phyloP scores from a whole-genome alignment of 2,888 invertebrate genomes.

The Idaea straminata region DNA sequence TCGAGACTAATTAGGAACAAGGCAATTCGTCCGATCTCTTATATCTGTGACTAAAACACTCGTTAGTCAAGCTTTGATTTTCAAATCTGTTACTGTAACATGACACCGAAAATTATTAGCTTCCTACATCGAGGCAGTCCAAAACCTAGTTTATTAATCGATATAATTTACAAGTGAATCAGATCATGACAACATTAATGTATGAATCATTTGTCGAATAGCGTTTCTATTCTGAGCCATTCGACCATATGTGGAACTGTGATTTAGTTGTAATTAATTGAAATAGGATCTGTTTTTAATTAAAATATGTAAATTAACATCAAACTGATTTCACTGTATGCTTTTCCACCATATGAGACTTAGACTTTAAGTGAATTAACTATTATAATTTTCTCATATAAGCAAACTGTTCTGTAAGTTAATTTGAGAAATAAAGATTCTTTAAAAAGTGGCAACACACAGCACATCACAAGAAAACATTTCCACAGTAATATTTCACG shows the following conservation, averaged over 20 bases:
- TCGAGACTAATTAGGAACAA: no score
- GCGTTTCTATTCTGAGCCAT: not conserved
- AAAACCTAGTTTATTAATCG: not conserved
- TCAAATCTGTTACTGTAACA: not conserved
- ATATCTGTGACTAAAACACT: not conserved
- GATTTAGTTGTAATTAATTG: not conserved
- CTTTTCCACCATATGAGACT: no score
- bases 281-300: not conserved
- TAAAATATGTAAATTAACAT: not conserved
- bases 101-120: not conserved
- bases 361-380: no score
- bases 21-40: no score
- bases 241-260: not conserved
- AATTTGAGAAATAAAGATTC: no score
- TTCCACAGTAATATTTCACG: no score
- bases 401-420: no score
- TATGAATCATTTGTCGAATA: conserved; percentile 11
- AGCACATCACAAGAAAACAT: no score
- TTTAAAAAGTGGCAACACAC: no score
- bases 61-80: not conserved
- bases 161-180: conserved; percentile 10
- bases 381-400: no score
- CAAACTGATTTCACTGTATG: no score
- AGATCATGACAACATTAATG: conserved; percentile 12
- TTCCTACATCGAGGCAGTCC: not conserved